Base-by-base conservation (phyloP, 2,113 vertebrate species). In the Lophochroa leadbeateri region DNA sequence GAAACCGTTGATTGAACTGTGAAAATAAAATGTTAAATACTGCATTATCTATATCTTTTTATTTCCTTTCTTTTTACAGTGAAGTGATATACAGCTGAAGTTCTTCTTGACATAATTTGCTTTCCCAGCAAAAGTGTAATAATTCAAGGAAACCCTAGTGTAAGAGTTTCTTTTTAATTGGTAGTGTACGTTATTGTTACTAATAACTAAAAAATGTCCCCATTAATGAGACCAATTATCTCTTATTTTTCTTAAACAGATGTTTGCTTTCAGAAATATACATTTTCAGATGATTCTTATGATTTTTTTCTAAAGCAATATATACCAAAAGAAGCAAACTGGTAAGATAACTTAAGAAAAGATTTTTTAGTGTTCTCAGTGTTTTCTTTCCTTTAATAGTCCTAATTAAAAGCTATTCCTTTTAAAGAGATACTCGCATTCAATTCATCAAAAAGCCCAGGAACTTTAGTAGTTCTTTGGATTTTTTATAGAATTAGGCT, bases 1-100 rank as follows among this genome's bases (percentile, higher is more conserved):
- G 33, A 35, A 90, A 60, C 0, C 0, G 50, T 21, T 67, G 43
- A 64, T 29, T 2, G 1, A 68, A 47, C 11, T 37, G 29, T 76
- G 24, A 80, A 92, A 94, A 93, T 47, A 65, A 69, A 79, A 49
- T 8, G 2, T 33, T 79, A 82, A 82, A 16, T 41, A 12, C 4
- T 53, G 83, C 4, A 43, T 82, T 53, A 49, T 65, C 24, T n/a
- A 20, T 52, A 21, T 52, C 8, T 82, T 85, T 89, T 88, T 43
- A 72, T 86, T 92, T 88, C 7, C 7, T 41, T 7, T 79, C 2
- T 76, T 88, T 65, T 72, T 58, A 33, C 39, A 50, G 63, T 44
- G 15, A 52, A 74, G 41, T 31, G 1, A 58, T 74, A 58, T 29
- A 53, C 4, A 78, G 7, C 10, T 15, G 17, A 74, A 82, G 10